These are phyloP conservation scores for Zaprionus obscuricornis DNA, from an alignment of 2,888 invertebrate genomes.

Conservation along the genomic window DNA sequence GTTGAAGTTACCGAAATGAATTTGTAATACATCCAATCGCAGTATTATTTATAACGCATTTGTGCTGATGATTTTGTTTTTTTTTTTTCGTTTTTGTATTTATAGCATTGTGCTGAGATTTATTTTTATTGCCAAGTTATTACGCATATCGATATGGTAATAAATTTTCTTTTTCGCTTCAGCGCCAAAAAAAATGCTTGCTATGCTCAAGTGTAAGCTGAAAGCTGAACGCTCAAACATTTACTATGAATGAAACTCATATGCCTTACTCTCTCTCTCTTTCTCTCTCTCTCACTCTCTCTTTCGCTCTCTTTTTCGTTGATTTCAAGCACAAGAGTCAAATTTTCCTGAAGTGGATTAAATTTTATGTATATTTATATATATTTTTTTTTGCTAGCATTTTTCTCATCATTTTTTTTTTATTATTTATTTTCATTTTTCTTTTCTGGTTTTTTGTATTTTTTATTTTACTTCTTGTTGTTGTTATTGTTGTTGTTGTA, in stretches of 20 bases:
- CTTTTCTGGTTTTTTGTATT: no score
- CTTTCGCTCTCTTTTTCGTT: background rate
- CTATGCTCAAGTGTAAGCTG: conserved; percentile 60
- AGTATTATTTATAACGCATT: conserved; percentile 75
- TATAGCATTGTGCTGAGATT: conserved; percentile 73
- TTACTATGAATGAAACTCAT: conserved; percentile 25
- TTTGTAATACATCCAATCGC: conserved; percentile 64
- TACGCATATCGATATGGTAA: conserved; percentile 78
- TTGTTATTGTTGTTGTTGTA: conserved; percentile 18
- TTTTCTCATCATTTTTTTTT: conserved; percentile 9
- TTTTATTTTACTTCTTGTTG: conserved; percentile 24
- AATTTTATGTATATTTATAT: conserved; percentile 53
- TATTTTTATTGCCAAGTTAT: conserved; percentile 79
- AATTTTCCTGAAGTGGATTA: conserved; percentile 62
- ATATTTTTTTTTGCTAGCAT: conserved; percentile 45
- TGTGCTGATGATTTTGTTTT: conserved; percentile 69
- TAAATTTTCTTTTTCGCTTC: conserved; percentile 60
- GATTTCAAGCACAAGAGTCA: conserved; percentile 22
- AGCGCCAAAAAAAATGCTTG: conserved; percentile 42
- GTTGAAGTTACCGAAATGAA: conserved; percentile 60
- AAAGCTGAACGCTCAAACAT: conserved; percentile 23
- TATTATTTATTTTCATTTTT: background rate
- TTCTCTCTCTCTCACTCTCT: background rate
- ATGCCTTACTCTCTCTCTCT: background rate
- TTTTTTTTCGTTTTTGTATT: no score